Evolutionary conservation across 2,888 invertebrate species (phyloP).

Genomic region (Ryuthela nishihirai): DNA sequence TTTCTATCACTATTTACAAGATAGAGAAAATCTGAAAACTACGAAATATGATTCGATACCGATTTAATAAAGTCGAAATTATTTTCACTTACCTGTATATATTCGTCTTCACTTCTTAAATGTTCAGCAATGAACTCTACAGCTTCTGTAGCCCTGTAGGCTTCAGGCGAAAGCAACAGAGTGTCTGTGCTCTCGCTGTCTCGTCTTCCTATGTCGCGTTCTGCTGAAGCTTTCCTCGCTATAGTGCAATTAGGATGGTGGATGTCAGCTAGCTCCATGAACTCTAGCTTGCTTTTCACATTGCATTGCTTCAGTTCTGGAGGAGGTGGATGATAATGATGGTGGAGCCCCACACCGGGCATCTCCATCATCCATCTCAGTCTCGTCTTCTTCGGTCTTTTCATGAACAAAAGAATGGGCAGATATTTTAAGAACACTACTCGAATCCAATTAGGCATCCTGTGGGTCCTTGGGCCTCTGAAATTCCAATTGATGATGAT

Average conservation of each 20-base stretch:
- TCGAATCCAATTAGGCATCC: slow-evolving; percentile 95
- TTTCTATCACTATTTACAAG: too few relatives aligned
- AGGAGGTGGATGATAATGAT: slow-evolving; percentile 37
- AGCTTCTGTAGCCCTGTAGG: slow-evolving; percentile 86
- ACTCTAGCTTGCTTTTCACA: slow-evolving; percentile 66
- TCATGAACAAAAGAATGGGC: slow-evolving; percentile 89
- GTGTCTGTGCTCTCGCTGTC: slow-evolving; percentile 91
- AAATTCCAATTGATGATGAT: slow-evolving; percentile 99
- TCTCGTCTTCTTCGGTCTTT: slow-evolving; percentile 89
- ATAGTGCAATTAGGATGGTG: slow-evolving; percentile 90
- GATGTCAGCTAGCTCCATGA: slow-evolving; percentile 88
- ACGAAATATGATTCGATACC: too few relatives aligned
- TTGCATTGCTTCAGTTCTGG: slow-evolving; percentile 60
- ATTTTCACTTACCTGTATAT: slow-evolving; percentile 96
- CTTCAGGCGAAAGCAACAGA: slow-evolving; percentile 78
- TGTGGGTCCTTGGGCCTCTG: slow-evolving; percentile 89
- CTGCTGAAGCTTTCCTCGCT: slow-evolving; percentile 56
- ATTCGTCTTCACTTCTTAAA: slow-evolving; percentile 94
- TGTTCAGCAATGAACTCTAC: slow-evolving; percentile 98
- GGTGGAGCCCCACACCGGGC: slow-evolving; percentile 62
- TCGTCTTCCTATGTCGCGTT: slow-evolving; percentile 53
- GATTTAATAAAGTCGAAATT: too few relatives aligned
- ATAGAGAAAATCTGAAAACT: too few relatives aligned
- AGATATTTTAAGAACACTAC: slow-evolving; percentile 91
- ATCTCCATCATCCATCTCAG: slow-evolving; percentile 97